Conservation (phyloP, 2,797 vertebrate genomes). For the Bradypus variegatus region DNA sequence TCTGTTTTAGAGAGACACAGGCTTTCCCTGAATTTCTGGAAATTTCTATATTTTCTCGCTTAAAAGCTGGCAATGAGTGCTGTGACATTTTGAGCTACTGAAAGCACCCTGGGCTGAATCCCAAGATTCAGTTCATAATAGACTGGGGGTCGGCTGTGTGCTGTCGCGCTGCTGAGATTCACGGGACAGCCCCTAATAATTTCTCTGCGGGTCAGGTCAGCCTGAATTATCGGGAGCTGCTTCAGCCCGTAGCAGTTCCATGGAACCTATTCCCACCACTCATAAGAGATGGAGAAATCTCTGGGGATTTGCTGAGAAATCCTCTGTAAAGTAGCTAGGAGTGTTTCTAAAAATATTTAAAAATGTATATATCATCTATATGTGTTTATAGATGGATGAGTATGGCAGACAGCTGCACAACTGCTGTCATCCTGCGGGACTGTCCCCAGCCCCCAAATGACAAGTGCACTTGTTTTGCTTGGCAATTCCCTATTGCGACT, state of each 20-base stretch:
- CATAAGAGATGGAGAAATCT: background rate
- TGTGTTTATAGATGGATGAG: background rate
- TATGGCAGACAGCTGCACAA: fast-evolving
- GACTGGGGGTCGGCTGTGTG: too few species aligned
- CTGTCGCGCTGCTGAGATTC: fast-evolving
- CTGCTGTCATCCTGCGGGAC: too few species aligned
- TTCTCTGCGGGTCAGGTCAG: fast-evolving
- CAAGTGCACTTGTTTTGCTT: background rate
- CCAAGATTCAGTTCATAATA: background rate
- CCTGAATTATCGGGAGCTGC: background rate
- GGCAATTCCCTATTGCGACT: background rate
- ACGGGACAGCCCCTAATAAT: fast-evolving
- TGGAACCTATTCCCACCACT: too few species aligned
- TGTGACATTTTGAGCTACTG: background rate
- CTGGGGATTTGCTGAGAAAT: background rate
- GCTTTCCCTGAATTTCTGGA: background rate
- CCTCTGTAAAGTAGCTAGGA: background rate
- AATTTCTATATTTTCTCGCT: background rate
- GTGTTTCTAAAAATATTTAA: background rate
- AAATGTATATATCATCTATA: background rate
- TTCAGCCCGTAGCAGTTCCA: background rate
- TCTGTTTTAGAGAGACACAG: background rate
- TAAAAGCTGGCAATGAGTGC: background rate
- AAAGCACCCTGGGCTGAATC: background rate
- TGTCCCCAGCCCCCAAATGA: background rate